Evolutionary conservation across 2,797 vertebrate species (phyloP), one percentile per base, ranked within the genome.

Genomic region (Urophycis tenuis): DNA sequence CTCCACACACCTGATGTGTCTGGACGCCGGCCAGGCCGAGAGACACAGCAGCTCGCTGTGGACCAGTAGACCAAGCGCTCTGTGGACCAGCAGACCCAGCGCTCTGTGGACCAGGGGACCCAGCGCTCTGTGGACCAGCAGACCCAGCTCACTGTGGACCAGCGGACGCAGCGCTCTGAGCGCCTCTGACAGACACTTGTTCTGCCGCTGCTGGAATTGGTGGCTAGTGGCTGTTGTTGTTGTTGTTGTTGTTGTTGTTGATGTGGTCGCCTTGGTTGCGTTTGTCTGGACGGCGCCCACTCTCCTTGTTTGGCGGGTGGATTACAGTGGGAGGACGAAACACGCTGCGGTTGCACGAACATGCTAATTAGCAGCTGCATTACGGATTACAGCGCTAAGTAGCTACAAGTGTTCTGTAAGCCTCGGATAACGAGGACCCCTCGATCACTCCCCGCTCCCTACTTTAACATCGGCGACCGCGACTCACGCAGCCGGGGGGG

Each of bases 331-430:
- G 71, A 81, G 82, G 83, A 85, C 22, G 74, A 80, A 73, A 77
- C 79, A 81, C 72, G 49, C 35, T 84, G 73, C 76, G 80, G 78
- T 82, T 77, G 67, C 77, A 71, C 72, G 45, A 76, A 75, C 71
- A 67, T 81, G 82, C 84, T 77, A 88, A 86, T 91, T 82, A 86
- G 85, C 81, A 31, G 34, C 79, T 79, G 77, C 87, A 84, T 81
- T 81, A 79, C 81, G 88, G 89, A 91, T 88, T 87, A 87, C 82
- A 25, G 53, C 1, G 80, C 49, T 85, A 86, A 87, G 84, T 73
- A 30, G 35, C 74, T 78, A 81, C 53, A n/a, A 5, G 3, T 8
- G 53, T 9, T 60, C 22, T 17, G 22, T n/a, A 25, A 60, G 53
- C 53, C 53, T 25, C 7, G 53, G 53, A 60, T 9, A 22, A 17